Percentiles rank a stretch among this genome's conserved stretches.
phyloP scores from a whole-genome alignment of 2,113 vertebrate species.

The Morone saxatilis region DNA sequence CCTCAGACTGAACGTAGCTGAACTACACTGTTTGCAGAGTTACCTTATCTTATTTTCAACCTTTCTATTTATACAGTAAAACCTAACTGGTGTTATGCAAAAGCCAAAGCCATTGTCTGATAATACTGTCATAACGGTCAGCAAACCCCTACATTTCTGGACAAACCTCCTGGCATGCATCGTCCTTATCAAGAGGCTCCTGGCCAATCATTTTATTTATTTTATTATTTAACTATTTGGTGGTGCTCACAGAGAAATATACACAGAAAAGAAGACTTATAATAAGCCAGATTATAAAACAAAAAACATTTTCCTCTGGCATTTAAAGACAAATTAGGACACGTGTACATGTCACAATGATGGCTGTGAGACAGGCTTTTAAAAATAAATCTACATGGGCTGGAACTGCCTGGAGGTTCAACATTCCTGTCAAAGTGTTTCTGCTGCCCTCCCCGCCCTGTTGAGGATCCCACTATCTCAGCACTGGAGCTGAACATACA shows the following conservation, averaged over 20 bases:
- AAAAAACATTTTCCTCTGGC: not conserved
- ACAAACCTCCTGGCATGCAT: not conserved
- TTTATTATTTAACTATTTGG: not conserved
- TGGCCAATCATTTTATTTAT: not conserved
- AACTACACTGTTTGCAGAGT: not conserved
- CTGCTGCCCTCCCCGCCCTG: not conserved
- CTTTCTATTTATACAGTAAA: not conserved
- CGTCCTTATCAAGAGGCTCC: not conserved
- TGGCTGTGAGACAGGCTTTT: not conserved
- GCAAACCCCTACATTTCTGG: not conserved
- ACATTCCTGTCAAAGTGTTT: not conserved
- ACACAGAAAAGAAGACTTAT: not conserved
- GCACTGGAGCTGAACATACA: not conserved
- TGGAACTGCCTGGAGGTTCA: not conserved
- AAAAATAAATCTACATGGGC: not conserved
- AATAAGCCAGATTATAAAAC: not conserved
- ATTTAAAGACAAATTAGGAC: not conserved
- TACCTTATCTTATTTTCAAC: not conserved
- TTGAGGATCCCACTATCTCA: not conserved
- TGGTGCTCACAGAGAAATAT: not conserved
- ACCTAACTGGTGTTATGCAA: slow-evolving; percentile 8
- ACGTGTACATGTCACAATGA: not conserved
- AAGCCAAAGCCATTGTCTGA: not conserved
- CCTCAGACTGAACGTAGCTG: not conserved
- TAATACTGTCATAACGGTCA: not conserved